Conservation (phyloP, 1,140 invertebrate genomes). For the Teleogryllus occipitalis region DNA sequence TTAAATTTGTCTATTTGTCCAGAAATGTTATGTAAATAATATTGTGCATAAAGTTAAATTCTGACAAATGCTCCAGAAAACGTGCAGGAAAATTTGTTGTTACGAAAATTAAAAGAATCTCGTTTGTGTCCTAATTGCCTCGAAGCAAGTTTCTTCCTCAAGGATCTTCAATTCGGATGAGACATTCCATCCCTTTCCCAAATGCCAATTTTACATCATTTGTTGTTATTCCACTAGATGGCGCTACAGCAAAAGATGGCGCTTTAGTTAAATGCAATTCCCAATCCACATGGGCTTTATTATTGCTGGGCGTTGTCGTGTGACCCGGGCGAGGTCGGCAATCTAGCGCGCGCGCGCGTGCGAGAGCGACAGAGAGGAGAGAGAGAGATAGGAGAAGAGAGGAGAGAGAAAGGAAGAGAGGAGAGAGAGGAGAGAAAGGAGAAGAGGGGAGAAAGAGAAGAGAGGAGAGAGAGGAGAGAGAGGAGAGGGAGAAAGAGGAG, state of each 20-base stretch:
- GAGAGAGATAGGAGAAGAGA: neutral
- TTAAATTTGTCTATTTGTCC: no score
- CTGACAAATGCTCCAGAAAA: no score
- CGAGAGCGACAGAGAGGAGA: no score
- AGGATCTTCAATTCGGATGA: neutral
- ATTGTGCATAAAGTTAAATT: no score
- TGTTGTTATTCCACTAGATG: no score
- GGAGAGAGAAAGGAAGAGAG: neutral
- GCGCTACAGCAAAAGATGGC: no score
- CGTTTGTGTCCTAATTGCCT: neutral
- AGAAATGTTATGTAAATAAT: no score
- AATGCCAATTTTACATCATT: neutral
- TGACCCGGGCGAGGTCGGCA: neutral
- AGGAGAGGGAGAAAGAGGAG: neutral
- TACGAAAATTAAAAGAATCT: neutral
- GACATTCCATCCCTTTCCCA: neutral
- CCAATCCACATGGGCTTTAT: no score
- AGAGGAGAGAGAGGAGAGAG: neutral
- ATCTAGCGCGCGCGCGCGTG: neutral
- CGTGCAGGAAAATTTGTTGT: neutral
- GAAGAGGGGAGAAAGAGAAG: neutral
- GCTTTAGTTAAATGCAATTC: no score
- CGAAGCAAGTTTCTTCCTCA: neutral
- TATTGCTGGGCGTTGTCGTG: no score
- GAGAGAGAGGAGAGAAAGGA: neutral